Conservation (phyloP, 2,888 invertebrate species). For the Lamproptera curius region DNA sequence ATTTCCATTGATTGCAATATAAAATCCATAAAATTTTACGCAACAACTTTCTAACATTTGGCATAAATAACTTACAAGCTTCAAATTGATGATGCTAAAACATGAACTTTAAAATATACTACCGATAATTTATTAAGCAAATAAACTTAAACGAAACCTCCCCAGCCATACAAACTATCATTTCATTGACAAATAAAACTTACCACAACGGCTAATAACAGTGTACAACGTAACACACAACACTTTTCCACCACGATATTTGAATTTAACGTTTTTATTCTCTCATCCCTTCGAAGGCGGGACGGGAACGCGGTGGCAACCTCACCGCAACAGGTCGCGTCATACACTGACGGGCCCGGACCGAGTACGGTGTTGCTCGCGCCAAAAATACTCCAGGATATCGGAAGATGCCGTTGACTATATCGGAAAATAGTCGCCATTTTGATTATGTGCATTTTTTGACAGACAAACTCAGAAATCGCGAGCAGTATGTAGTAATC, state of each 20-base stretch:
- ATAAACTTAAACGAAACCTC: background rate
- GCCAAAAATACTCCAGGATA: constrained; percentile 72
- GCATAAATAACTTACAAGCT: background rate
- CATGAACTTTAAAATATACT: background rate
- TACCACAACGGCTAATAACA: constrained; percentile 1
- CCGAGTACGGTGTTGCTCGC: constrained; percentile 48
- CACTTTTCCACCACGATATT: too few species aligned
- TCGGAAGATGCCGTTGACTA: constrained; percentile 58
- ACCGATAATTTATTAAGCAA: background rate
- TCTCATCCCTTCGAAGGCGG: constrained; percentile 30
- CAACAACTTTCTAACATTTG: constrained; percentile 31
- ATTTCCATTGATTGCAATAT: constrained; percentile 40
- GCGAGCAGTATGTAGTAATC: too few species aligned
- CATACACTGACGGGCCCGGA: constrained; percentile 60
- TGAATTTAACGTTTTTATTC: constrained; percentile 43
- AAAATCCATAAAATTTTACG: constrained; percentile 36
- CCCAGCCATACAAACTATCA: background rate
- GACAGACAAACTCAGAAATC: too few species aligned
- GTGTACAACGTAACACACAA: constrained; percentile 29
- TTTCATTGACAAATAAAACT: background rate
- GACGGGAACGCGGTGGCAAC: constrained; percentile 49
- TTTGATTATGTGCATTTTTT: constrained; percentile 44
- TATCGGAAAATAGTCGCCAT: constrained; percentile 65
- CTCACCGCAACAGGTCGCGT: constrained; percentile 74
- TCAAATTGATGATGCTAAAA: background rate